phyloP scores from a whole-genome alignment of 2,888 invertebrate species.

The Linnaemya vulpina region DNA sequence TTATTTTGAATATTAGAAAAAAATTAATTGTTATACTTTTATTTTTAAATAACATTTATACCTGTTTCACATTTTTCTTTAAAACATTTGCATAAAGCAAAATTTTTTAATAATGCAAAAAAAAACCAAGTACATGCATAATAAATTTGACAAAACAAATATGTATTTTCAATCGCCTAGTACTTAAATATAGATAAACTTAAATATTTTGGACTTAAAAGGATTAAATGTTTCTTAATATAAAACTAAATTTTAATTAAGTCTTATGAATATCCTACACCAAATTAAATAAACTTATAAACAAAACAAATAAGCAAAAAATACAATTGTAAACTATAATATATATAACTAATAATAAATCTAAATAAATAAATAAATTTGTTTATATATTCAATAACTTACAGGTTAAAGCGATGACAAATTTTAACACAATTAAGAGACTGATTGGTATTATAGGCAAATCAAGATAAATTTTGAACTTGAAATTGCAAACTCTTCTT shows the following conservation, averaged over 20 bases:
- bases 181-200: conserved; percentile 8
- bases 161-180: conserved; percentile 9
- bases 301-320: conserved; percentile 45
- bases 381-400: no score
- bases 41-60: not conserved
- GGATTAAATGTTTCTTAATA: no score
- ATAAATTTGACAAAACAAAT: not conserved
- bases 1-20: not conserved
- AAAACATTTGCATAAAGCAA: not conserved
- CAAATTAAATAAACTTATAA: conserved; percentile 32
- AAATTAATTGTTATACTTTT: not conserved
- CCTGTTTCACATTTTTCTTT: not conserved
- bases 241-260: conserved; percentile 6
- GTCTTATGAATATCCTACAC: conserved; percentile 9
- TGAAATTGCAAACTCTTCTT: no score
- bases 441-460: no score
- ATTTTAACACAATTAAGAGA: no score
- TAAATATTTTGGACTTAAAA: no score
- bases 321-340: conserved; percentile 63
- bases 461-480: no score
- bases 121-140: not conserved
- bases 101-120: not conserved
- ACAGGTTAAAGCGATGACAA: no score
- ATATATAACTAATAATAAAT: no score
- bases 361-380: no score